Evolutionary conservation across 2,888 invertebrate genomes (phyloP).

Genomic region (Eustalomyia histrio): DNA sequence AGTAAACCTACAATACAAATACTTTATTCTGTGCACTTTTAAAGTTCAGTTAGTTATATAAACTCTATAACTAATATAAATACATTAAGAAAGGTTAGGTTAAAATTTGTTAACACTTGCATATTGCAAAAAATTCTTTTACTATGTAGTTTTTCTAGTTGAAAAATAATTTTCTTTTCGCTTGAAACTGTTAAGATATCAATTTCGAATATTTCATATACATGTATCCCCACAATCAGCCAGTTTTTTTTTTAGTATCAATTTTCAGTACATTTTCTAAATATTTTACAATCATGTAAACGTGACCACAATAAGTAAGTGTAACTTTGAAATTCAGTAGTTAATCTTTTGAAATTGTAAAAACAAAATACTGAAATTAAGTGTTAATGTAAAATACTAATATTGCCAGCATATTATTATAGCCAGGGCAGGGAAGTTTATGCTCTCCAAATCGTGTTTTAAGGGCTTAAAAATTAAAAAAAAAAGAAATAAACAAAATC

Average conservation of each 20-base stretch:
- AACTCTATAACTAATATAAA: too few relatives aligned
- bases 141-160: background rate
- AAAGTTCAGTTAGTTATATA: too few relatives aligned
- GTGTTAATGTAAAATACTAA: conserved; percentile 4
- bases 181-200: background rate
- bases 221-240: background rate
- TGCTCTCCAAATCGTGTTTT: too few relatives aligned
- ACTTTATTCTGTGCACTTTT: too few relatives aligned
- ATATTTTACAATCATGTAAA: conserved; percentile 8
- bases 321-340: background rate
- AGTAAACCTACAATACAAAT: too few relatives aligned
- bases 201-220: background rate
- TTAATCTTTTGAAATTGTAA: background rate
- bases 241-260: background rate
- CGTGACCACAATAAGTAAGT: conserved; percentile 5
- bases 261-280: background rate
- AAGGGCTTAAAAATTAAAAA: too few relatives aligned
- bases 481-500: too few relatives aligned
- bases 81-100: too few relatives aligned
- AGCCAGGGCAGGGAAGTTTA: too few relatives aligned
- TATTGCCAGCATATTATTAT: background rate
- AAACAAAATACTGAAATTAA: background rate
- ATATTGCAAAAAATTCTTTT: background rate
- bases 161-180: background rate
- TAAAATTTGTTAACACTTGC: too few relatives aligned